Evolutionary conservation across 2,113 vertebrate genomes (phyloP), one percentile per base, ranked within the genome.

Genomic region (Apeltes quadracus): DNA sequence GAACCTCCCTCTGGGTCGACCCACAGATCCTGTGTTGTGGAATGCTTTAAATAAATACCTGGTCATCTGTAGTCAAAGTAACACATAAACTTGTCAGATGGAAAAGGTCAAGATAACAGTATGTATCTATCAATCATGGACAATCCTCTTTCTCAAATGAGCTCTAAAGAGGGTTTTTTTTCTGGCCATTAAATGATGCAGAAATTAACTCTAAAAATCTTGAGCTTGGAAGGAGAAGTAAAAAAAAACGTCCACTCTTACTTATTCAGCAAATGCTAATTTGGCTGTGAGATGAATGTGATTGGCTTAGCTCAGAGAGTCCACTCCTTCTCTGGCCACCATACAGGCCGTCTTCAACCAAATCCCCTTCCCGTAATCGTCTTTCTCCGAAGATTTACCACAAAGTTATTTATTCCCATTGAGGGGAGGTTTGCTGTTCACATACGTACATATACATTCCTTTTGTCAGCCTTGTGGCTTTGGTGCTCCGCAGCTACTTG

Each of bases 381-480:
- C 20, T 38, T 64, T 63, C n/a, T 34, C 46, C 15, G 6, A 13
- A 3, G 0, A 46, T 67, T 67, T 51, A 22, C 75, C 18, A 53
- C 34, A 59, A 2, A 16, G 29, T 34, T 56, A 29, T 69, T 39
- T 61, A 14, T 58, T 25, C 59, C 43, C 22, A 61, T 57, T 50
- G 29, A 11, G 29, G 56, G 34, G 13, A 29, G 11, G 63, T 18
- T 39, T 65, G 14, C 51, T 51, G 29, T 66, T 68, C 73, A 56
- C 61, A 50, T 25, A 55, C 61, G 43, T 25, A 55, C 48, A 67
- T 25, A n/a, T 43, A 12, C 66, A 59, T 83, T 66, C 64, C 43
- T 69, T 41, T 46, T 44, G 58, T 72, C 46, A 44, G 71, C 38
- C 61, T 46, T 70, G 79, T 74, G 79, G 79, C 61, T 43, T 63